Evolutionary conservation across 92 coral and sea anemone species (phyloP), one percentile per base, ranked within the genome.

Genomic region (Pocillopora meandrina): DNA sequence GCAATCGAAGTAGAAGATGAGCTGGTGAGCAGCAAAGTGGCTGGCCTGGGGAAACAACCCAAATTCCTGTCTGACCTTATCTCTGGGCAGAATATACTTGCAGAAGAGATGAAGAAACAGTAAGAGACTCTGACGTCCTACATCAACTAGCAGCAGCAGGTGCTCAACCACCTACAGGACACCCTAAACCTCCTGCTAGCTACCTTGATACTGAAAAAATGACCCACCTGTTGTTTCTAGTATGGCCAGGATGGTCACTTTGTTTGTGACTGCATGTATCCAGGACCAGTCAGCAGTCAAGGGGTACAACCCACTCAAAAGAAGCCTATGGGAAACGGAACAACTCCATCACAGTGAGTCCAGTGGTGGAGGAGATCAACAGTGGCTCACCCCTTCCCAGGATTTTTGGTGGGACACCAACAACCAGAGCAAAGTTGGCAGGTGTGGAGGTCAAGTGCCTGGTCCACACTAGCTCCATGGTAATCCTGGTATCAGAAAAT

Each of bases 401-500:
- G 49, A 35, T 81, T 23, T 56, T 81, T 56, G 85, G 77, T 69
- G 85, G 77, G 33, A 81, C 56, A 4, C 91, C 94, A 49, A 88
- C 82, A 12, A 52, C 59, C 2, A 64, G 58, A 9, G 91, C 85
- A n/a, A 74, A 62, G 74, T 13, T 91, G 85, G 91, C 67, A 56
- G 91, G 91, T 66, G 65, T 81, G 26, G 82, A 70, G 17, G 85
- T 88, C 33, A 62, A 76, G 13, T 79, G 91, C 72, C 74, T 91
- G 75, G 65, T 91, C 36, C 89, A 89, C 69, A 89, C 92, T 31
- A 87, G 92, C 20, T 86, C 92, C 31, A 75, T 78, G 90, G 95
- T 92, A 47, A 61, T 90, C 55, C 36, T 82, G 61, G 82, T 92
- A 34, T 85, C 92, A 9, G 90, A 89, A 62, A 19, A 77, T 4